Percentiles rank a stretch among this genome's conserved stretches.
These are phyloP conservation scores for Maconellicoccus hirsutus DNA, from an alignment of 1,140 invertebrate genomes.

Conservation along the genomic window DNA sequence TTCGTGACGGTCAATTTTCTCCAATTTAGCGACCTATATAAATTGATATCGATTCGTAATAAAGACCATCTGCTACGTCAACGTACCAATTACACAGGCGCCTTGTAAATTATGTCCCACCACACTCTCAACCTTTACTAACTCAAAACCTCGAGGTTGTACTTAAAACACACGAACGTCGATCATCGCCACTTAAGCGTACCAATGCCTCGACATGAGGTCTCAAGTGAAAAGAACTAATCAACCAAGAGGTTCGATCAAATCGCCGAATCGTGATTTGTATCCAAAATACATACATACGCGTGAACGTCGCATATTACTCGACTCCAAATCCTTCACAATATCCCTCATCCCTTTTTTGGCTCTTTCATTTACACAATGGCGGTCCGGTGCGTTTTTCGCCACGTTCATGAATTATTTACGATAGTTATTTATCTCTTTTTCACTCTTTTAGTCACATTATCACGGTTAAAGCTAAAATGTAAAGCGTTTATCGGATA, in stretches of 20 bases:
- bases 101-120: background rate
- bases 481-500: too few relatives aligned
- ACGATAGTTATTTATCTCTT: conserved; percentile 1
- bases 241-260: background rate
- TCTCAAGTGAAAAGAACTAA: background rate
- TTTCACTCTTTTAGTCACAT: background rate
- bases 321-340: background rate
- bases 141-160: too few relatives aligned
- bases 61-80: background rate
- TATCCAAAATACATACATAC: background rate
- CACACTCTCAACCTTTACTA: too few relatives aligned
- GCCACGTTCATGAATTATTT: conserved; percentile 2
- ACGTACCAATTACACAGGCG: background rate
- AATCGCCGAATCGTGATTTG: background rate
- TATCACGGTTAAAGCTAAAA: background rate
- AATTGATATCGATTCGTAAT: background rate
- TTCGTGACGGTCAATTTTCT: background rate
- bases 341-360: background rate
- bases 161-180: too few relatives aligned
- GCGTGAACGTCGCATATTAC: background rate
- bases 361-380: background rate
- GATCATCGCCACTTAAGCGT: background rate
- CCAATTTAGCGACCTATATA: background rate
- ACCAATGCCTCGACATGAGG: background rate
- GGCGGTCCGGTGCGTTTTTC: background rate